phyloP scores from a whole-genome alignment of 2,888 invertebrate species.

The Scaptodrosophila latifasciaeformis region DNA sequence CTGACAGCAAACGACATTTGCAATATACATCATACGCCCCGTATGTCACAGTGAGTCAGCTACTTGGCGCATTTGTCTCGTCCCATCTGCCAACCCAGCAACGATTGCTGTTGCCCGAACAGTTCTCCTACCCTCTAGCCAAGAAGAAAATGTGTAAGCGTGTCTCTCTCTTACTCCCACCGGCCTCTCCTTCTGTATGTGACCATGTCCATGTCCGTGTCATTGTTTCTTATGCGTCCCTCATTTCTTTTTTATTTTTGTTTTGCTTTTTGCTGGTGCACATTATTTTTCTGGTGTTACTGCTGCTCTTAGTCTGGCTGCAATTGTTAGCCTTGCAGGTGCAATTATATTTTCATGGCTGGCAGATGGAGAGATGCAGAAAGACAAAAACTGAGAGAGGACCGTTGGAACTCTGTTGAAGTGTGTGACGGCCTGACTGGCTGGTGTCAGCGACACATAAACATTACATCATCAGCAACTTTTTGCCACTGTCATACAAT shows the following conservation, averaged over 20 bases:
- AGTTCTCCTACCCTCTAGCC: not conserved
- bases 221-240: constrained; percentile 61
- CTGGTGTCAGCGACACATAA: constrained; percentile 61
- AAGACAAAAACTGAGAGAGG: too few species aligned
- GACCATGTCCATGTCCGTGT: constrained; percentile 28
- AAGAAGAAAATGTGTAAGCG: too few species aligned
- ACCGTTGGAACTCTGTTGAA: too few species aligned
- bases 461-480: constrained; percentile 66
- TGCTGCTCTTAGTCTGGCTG: constrained; percentile 34
- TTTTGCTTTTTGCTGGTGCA: not conserved
- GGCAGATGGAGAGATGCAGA: not conserved
- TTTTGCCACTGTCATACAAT: constrained; percentile 61
- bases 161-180: too few species aligned
- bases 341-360: constrained; percentile 54
- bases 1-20: constrained; percentile 68
- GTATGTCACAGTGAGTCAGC: constrained; percentile 46
- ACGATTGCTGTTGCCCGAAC: not conserved
- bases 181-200: not conserved
- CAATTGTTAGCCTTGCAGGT: constrained; percentile 65
- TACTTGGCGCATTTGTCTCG: constrained; percentile 63
- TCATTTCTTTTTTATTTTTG: too few species aligned
- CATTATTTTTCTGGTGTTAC: not conserved
- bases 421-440: constrained; percentile 14
- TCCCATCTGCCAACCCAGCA: not conserved
- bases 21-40: constrained; percentile 63